A percentile compares a stretch with the other conserved stretches of the same genome.
Conservation (phyloP, 2,113 vertebrate genomes). For the Rhinogobius similis region DNA sequence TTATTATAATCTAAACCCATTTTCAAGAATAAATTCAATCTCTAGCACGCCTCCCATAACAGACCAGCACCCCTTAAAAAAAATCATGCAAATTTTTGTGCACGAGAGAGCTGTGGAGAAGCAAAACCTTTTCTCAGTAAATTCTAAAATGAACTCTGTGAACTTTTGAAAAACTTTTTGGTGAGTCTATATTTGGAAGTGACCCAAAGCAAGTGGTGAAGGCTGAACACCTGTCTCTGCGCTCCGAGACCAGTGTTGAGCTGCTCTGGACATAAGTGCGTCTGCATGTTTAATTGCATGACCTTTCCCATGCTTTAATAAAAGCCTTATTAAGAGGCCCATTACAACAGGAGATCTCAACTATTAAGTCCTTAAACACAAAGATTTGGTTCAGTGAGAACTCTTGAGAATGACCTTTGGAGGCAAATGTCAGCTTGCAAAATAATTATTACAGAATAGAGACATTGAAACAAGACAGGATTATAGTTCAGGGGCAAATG, state of each 20-base stretch:
- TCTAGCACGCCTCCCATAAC: background rate
- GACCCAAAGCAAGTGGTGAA: slow-evolving; percentile 42
- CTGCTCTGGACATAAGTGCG: slow-evolving; percentile 20
- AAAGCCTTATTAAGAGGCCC: slow-evolving; percentile 45
- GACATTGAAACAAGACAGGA: background rate
- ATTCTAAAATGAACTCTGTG: background rate
- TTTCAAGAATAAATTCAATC: background rate
- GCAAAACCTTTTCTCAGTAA: background rate
- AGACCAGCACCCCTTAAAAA: too few relatives aligned
- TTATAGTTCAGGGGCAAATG: background rate
- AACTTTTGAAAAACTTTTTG: background rate
- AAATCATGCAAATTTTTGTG: background rate
- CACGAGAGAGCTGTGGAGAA: background rate
- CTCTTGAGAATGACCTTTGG: background rate
- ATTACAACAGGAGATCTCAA: slow-evolving; percentile 31
- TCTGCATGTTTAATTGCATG: slow-evolving; percentile 35
- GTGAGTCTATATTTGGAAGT: slow-evolving; percentile 7
- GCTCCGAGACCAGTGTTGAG: background rate
- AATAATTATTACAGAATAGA: background rate
- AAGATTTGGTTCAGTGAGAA: slow-evolving; percentile 22
- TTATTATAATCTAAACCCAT: too few relatives aligned
- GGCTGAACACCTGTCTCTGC: background rate
- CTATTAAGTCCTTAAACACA: slow-evolving; percentile 41
- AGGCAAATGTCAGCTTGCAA: slow-evolving; percentile 24
- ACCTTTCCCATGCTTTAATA: slow-evolving; percentile 47